Evolutionary conservation across 2,888 invertebrate genomes (phyloP), one percentile per base, ranked within the genome.

Genomic region (Erebia aethiops): DNA sequence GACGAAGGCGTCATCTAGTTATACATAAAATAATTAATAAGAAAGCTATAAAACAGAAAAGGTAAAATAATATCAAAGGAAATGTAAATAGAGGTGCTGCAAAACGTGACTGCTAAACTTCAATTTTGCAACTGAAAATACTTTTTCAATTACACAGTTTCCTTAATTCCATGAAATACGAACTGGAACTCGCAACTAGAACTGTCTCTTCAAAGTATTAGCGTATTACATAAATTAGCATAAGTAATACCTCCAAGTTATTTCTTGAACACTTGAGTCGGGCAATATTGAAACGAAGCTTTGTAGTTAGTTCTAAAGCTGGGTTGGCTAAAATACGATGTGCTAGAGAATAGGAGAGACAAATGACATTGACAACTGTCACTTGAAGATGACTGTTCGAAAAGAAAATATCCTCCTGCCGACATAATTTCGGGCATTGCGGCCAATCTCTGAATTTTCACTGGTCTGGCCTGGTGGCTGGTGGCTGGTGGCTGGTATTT

Each of bases 131-230:
- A 57, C 56, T 57, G 56, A 14, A 57, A 57, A 56, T 26, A 57
- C 56, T 57, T 57, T 57, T 57, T 26, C 56, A 57, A 57, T 57
- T 57, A 57, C 56, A 57, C 56, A 57, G 56, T 57, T 57, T 57
- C 56, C 56, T 57, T 57, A 57, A 57, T 57, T 57, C 56, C 18
- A 57, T 57, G 56, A 57, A 57, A 57, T 57, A 57, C 56, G 56
- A 26, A 57, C 56, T 57, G 21, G 13, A 57, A 18, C 56, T 57
- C 26, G 13, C 21, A 57, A 57, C 21, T 56, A 57, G 13, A 26
- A 57, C 56, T 57, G 56, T 57, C 56, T 56, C 21, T 11, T 21
- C 14, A 56, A 56, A 56, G 56, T 56, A 56, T 56, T 56, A 56
- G 11, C 18, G 56, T 18, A 56, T 56, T 56, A 56, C 56, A 56